Percentiles rank a stretch among this genome's conserved stretches.
These are phyloP conservation scores for Ischnura elegans DNA, from an alignment of 2,888 invertebrate genomes.

Conservation along the genomic window DNA sequence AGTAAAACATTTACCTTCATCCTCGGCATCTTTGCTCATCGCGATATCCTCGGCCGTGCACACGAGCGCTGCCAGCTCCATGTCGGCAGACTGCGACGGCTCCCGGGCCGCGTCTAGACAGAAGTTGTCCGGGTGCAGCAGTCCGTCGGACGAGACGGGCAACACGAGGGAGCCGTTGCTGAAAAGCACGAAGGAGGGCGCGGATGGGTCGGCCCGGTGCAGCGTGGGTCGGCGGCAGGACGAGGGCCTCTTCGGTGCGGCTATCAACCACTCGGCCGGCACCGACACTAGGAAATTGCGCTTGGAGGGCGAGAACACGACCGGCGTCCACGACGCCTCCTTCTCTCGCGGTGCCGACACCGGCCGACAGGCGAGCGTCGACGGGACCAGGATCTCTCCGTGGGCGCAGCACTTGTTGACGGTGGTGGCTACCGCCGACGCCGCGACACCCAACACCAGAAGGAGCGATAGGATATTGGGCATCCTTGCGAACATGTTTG, in stretches of 20 bases:
- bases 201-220: not conserved
- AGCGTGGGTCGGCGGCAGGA: not conserved
- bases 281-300: conserved; percentile 44
- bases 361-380: not conserved
- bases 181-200: conserved; percentile 53
- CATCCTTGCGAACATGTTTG: not conserved
- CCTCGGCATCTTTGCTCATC: not conserved
- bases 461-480: not conserved
- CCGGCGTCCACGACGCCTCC: conserved; percentile 50
- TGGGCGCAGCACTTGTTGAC: conserved; percentile 49
- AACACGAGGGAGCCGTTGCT: conserved; percentile 7
- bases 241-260: not conserved
- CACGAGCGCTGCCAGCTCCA: conserved; percentile 43
- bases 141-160: not conserved
- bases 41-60: not conserved
- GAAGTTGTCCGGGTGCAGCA: conserved; percentile 42
- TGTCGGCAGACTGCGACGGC: not conserved
- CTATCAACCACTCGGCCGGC: conserved; percentile 34
- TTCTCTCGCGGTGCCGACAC: not conserved
- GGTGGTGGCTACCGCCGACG: conserved; percentile 7
- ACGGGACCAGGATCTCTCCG: conserved; percentile 5
- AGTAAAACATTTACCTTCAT: not conserved
- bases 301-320: conserved; percentile 45
- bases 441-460: not conserved
- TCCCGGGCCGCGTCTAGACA: conserved; percentile 50